Conservation (phyloP, 2,888 invertebrate genomes). For the Blera fallax region DNA sequence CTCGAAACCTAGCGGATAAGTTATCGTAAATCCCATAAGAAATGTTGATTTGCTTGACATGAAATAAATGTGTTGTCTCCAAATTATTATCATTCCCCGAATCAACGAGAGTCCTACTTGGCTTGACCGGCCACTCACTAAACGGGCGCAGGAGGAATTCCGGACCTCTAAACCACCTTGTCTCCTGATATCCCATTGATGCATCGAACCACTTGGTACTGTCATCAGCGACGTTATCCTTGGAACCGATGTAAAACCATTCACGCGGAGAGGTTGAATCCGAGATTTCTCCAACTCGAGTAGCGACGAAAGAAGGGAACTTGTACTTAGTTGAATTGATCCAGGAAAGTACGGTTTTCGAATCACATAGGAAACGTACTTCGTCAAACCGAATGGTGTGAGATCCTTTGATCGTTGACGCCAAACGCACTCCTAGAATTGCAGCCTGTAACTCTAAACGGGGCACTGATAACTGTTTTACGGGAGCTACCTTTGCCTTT, state of each 20-base stretch:
- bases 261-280: background rate
- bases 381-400: too few species aligned
- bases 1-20: too few species aligned
- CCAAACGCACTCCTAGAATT: too few species aligned
- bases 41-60: too few species aligned
- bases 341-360: conserved; percentile 9
- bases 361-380: background rate
- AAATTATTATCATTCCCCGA: too few species aligned
- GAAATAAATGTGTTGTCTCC: too few species aligned
- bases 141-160: background rate
- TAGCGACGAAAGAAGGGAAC: conserved; percentile 6
- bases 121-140: background rate
- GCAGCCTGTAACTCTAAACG: too few species aligned
- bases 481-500: too few species aligned
- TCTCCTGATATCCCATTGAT: background rate
- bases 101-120: too few species aligned
- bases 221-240: conserved; percentile 14
- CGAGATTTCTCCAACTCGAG: conserved; percentile 8
- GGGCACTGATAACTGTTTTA: too few species aligned
- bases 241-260: conserved; percentile 1
- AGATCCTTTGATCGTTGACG: too few species aligned
- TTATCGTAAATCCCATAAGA: too few species aligned
- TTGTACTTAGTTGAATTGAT: conserved; percentile 5
- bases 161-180: conserved; percentile 9
- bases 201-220: background rate